Evolutionary conservation across 2,113 vertebrate genomes (phyloP).

Genomic region (Chaetops frenatus): DNA sequence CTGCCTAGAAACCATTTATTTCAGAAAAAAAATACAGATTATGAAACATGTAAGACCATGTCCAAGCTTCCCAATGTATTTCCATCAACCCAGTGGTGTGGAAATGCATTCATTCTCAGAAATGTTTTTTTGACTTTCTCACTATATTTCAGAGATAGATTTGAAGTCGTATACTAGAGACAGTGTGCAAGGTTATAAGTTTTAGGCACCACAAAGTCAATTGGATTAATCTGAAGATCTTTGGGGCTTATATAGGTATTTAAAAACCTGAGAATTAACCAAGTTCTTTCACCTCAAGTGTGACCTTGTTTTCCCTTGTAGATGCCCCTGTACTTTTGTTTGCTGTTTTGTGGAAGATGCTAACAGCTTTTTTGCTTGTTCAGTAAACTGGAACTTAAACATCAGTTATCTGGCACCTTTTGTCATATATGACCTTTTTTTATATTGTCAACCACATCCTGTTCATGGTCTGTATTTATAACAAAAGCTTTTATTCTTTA

Average conservation of each 20-base stretch:
- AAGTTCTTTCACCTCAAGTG: background rate
- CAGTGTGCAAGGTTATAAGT: background rate
- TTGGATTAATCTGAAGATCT: background rate
- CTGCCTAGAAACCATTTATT: background rate
- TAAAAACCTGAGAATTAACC: background rate
- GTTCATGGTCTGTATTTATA: background rate
- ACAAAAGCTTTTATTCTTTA: background rate
- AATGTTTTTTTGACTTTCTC: background rate
- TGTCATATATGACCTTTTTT: background rate
- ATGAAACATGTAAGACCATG: slow-evolving; percentile 5
- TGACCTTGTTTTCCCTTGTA: background rate
- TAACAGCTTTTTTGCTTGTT: background rate
- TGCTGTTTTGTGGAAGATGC: background rate
- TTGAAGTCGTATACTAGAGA: background rate
- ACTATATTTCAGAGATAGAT: background rate
- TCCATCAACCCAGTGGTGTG: background rate
- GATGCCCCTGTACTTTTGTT: background rate
- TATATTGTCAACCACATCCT: background rate
- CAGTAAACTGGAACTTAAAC: background rate
- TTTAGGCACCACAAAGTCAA: background rate
- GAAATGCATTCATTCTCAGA: background rate
- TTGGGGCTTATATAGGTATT: background rate
- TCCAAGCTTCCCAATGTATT: background rate
- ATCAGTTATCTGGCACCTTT: background rate
- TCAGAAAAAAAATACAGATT: background rate